phyloP scores from a whole-genome alignment of 2,797 vertebrate species.

The Pempheris klunzingeri region DNA sequence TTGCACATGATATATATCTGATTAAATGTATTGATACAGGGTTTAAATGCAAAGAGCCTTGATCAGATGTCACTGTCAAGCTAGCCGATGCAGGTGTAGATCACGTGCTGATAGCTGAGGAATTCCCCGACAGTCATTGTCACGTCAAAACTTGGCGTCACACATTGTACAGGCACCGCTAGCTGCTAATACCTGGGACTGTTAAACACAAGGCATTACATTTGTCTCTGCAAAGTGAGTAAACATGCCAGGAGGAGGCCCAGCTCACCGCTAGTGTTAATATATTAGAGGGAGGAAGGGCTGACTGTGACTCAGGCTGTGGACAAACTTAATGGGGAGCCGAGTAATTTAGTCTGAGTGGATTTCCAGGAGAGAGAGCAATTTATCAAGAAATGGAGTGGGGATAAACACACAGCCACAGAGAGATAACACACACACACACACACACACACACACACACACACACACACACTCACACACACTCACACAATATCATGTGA shows the following conservation, averaged over 20 bases:
- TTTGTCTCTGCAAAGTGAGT: conserved; percentile 49
- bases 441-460: conserved; percentile 15
- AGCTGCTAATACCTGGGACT: conserved; percentile 20
- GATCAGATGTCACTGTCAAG: neutral
- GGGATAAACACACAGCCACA: conserved; percentile 39
- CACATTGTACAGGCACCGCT: neutral
- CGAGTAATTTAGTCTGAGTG: conserved; percentile 69
- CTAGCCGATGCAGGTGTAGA: neutral
- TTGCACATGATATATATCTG: too few species aligned
- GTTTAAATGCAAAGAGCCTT: neutral
- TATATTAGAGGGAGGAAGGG: conserved; percentile 40
- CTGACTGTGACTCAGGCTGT: conserved; percentile 45
- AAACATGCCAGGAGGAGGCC: conserved; percentile 43
- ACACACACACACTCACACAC: conserved; percentile 17
- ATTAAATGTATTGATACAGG: too few species aligned
- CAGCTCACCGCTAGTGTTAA: conserved; percentile 29
- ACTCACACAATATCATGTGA: conserved; percentile 26
- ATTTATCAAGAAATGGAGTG: conserved; percentile 66
- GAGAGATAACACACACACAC: conserved; percentile 21
- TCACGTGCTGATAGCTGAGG: neutral
- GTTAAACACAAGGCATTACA: neutral
- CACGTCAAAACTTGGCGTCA: neutral
- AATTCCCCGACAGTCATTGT: neutral
- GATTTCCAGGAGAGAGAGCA: conserved; percentile 67
- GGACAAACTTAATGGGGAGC: conserved; percentile 61